These are phyloP conservation scores for Stercorarius parasiticus DNA, from an alignment of 2,113 vertebrate species.

Conservation along the genomic window DNA sequence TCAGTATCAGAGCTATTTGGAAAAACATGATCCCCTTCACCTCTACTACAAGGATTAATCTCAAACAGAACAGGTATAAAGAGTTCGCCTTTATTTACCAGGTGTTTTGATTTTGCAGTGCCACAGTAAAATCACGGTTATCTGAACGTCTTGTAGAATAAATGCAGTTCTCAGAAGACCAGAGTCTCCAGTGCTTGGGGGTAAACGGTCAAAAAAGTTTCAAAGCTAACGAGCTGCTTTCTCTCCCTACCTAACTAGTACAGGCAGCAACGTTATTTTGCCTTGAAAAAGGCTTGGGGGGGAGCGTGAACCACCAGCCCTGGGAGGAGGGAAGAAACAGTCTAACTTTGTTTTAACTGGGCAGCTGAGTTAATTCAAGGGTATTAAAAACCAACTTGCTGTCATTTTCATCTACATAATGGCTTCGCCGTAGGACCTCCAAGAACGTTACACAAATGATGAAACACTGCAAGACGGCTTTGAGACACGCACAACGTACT, in stretches of 20 bases:
- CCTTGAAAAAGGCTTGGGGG: neutral
- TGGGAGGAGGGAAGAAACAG: neutral
- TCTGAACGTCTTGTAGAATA: neutral
- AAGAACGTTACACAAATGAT: neutral
- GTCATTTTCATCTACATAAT: neutral
- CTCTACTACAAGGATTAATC: neutral
- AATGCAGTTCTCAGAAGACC: neutral
- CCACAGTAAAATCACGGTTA: neutral
- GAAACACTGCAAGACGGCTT: neutral
- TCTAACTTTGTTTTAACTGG: neutral
- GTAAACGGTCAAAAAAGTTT: neutral
- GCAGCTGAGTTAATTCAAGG: neutral
- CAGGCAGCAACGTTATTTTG: neutral
- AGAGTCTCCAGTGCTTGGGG: neutral
- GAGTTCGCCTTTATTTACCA: neutral
- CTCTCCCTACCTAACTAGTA: neutral
- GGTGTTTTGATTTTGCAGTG: neutral
- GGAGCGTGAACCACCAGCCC: neutral
- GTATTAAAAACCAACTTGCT: neutral
- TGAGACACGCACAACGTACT: neutral
- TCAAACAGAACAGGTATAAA: neutral
- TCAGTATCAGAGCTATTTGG: neutral
- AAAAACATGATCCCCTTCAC: neutral
- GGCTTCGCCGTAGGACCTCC: neutral
- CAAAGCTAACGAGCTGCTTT: neutral